Percentiles rank a stretch among this genome's conserved stretches.
phyloP scores from a whole-genome alignment of 2,888 invertebrate genomes.

The Tenthredo scrophulariae region DNA sequence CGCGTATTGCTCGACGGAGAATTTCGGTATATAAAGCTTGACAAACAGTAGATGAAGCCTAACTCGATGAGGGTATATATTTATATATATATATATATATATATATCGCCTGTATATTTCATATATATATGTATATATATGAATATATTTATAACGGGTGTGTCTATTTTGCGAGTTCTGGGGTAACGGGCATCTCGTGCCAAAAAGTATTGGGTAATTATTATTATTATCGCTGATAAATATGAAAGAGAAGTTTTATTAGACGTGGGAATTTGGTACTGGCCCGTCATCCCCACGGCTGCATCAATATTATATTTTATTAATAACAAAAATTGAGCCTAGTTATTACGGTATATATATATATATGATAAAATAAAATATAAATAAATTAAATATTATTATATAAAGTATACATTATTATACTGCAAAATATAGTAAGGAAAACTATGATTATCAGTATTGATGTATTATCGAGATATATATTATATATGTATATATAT shows the following conservation, averaged over 20 bases:
- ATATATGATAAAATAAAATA: not conserved
- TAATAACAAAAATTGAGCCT: constrained; percentile 69
- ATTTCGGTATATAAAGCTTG: constrained; percentile 21
- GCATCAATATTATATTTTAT: constrained; percentile 75
- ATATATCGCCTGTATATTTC: constrained; percentile 61
- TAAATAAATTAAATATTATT: constrained; percentile 29
- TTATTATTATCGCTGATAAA: constrained; percentile 5
- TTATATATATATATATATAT: constrained; percentile 31
- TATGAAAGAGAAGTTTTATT: not conserved
- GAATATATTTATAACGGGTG: constrained; percentile 69
- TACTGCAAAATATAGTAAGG: constrained; percentile 60
- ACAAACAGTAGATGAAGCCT: constrained; percentile 68
- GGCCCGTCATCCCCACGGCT: constrained; percentile 63
- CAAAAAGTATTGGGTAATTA: constrained; percentile 47
- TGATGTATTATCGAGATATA: constrained; percentile 53
- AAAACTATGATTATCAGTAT: constrained; percentile 57
- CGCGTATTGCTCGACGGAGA: constrained; percentile 21
- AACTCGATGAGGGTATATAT: constrained; percentile 64
- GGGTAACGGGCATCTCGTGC: constrained; percentile 51
- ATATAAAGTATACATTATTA: constrained; percentile 38
- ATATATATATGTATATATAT: constrained; percentile 72
- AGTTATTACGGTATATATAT: constrained; percentile 59
- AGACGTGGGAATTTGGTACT: constrained; percentile 40
- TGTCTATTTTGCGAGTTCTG: constrained; percentile 69
- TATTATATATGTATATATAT: not conserved